Evolutionary conservation across 2,888 invertebrate genomes (phyloP), one percentile per base, ranked within the genome.

Genomic region (Thymelicus acteon): DNA sequence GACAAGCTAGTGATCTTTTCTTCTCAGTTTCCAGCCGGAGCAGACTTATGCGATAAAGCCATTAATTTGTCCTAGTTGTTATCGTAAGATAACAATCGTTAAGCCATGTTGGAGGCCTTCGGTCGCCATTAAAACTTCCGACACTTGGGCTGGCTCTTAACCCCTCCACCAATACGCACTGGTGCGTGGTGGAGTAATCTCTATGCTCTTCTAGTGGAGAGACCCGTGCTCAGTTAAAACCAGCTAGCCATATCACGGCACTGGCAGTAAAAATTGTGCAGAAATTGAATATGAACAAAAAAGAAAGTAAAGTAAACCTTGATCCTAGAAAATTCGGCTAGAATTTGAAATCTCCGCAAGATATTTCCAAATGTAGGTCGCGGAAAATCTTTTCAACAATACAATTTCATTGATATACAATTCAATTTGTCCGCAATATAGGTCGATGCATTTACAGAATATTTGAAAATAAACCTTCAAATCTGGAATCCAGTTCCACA

Each of bases 381-480:
- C 63, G 37, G n/a, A 64, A 70, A 70, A 60, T 70, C 49, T 64
- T 49, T 60, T 68, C 62, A 24, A 57, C 40, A 70, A 64, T 63
- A 70, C 54, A 69, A 60, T 70, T 64, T 64, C 63, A 63, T 68
- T 68, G 44, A 54, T 68, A 70, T 60, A 64, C 70, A 70, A 64
- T 70, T 70, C 70, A 64, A 70, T 70, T 58, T 57, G 44, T 40
- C 31, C 49, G 39, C 62, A 63, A 69, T 69, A 69, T 69, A 69
- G 69, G 63, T 69, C 62, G 64, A 2, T 64, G 63, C 60, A 64
- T 60, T 58, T 52, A 64, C 47, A 63, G 60, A 70, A 70, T 49
- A 70, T 64, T 70, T 70, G 64, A 64, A 70, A 70, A 70, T 70
- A 70, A 44, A 70, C 58, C 62, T 47, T 39, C 19, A 62, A 68